phyloP scores from a whole-genome alignment of 1,140 invertebrate genomes.

The Tetramorium parvispinum region DNA sequence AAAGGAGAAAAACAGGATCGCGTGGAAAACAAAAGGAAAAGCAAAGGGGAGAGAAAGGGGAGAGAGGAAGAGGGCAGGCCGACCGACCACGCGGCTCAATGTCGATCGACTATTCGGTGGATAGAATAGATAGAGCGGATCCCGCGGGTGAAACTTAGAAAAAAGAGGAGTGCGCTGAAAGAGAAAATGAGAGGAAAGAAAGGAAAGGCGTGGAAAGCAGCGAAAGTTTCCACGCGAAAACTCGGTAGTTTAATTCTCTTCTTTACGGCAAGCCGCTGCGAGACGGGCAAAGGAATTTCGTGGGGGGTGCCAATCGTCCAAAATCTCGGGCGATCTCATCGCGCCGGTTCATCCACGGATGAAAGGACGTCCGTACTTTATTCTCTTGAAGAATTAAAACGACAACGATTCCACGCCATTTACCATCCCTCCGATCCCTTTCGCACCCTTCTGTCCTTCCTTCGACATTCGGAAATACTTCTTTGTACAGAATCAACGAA shows the following conservation, averaged over 20 bases:
- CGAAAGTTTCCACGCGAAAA: slow-evolving; percentile 66
- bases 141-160: slow-evolving; percentile 8
- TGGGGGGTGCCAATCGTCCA: slow-evolving; percentile 53
- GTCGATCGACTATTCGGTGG: slow-evolving; percentile 53
- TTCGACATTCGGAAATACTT: background rate
- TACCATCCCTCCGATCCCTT: background rate
- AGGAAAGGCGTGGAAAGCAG: background rate
- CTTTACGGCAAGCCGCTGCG: slow-evolving; percentile 1
- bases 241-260: slow-evolving; percentile 64
- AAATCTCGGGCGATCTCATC: slow-evolving; percentile 63
- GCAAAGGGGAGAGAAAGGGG: background rate
- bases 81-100: slow-evolving; percentile 38
- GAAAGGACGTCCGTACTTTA: slow-evolving; percentile 32
- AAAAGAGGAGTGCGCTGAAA: background rate
- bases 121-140: slow-evolving; percentile 27
- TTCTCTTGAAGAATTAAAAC: slow-evolving; percentile 63
- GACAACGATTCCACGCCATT: slow-evolving; percentile 23
- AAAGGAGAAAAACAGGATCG: slow-evolving; percentile 41
- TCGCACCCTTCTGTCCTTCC: background rate
- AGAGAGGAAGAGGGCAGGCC: background rate
- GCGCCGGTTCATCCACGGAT: background rate
- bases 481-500: slow-evolving; percentile 53
- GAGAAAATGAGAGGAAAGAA: background rate
- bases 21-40: slow-evolving; percentile 29
- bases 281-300: background rate